Percentiles rank a stretch among this genome's conserved stretches.
phyloP scores from a whole-genome alignment of 2,797 vertebrate species.

The Crocodylus rhombifer region DNA sequence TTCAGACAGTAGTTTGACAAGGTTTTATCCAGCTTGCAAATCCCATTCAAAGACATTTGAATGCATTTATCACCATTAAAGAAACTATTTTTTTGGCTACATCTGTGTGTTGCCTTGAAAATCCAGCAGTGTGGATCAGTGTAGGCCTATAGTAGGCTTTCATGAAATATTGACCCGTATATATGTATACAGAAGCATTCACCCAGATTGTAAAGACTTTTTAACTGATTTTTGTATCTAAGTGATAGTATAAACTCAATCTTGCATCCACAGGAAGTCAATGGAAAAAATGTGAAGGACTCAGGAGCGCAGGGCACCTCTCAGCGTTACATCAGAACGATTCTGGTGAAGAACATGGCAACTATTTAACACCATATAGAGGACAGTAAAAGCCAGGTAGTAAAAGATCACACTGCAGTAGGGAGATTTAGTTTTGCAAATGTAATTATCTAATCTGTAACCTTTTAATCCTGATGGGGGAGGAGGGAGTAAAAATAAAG shows the following conservation, averaged over 20 bases:
- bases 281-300: neutral
- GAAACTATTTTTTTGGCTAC: neutral
- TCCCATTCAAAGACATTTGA: neutral
- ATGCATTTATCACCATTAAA: neutral
- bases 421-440: neutral
- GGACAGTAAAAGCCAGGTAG: neutral
- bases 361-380: neutral
- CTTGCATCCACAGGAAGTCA: neutral
- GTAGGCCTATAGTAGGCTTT: neutral
- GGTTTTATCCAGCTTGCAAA: neutral
- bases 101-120: neutral
- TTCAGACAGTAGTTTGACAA: neutral
- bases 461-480: neutral
- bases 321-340: neutral
- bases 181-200: neutral
- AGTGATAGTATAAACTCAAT: neutral
- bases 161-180: neutral
- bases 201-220: neutral
- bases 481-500: neutral
- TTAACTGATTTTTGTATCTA: neutral
- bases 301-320: neutral
- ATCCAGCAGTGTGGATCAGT: neutral
- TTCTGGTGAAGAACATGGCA: neutral
- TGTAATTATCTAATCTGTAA: neutral
- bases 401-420: neutral